Evolutionary conservation across 2,888 invertebrate species (phyloP), one percentile per base, ranked within the genome.

Genomic region (Drosophila helvetica): DNA sequence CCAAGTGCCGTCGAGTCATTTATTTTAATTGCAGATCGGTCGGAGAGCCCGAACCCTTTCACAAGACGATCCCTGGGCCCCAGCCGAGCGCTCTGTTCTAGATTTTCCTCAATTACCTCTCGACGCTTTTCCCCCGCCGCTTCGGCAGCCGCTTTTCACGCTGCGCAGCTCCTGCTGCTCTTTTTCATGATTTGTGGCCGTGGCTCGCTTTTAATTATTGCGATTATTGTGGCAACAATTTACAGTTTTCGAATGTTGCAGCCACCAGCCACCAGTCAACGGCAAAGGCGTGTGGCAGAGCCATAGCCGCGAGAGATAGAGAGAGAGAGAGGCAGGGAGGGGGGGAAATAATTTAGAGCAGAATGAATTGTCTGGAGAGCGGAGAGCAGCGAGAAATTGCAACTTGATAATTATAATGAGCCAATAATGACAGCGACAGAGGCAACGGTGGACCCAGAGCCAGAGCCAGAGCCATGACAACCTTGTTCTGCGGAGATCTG

Each of bases 211-310:
- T 81, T 82, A 82, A 82, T 82, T 82, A 82, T 82, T 79, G 82
- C 82, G 82, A 82, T 82, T 82, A 84, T 81, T 84, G 85, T 79
- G 81, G 81, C 81, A 84, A 65, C 80, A 84, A 74, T 82, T 82
- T 82, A 82, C 82, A 81, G 82, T 82, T 82, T 71, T 75, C 77
- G 73, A 81, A 77, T 78, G 83, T 54, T 56, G 65, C 78, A 58
- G 63, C 65, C 63, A 19, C 54, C 22, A 43, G 47, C 19, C 51
- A 43, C 17, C 25, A 10, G 12, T 18, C 30, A 33, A 12, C 58
- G 22, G 48, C 59, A 45, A 3, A 27, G 25, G 54, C 12, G 46
- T 27, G 9, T 6, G 45, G 25, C 45, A 56, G 1, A 45, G 19
- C 53, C 54, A 17, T 7, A 25, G 27, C 27, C 27, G 27, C 27